These are phyloP conservation scores for Lumbricus terrestris DNA, from an alignment of 2,888 invertebrate genomes.

Conservation along the genomic window DNA sequence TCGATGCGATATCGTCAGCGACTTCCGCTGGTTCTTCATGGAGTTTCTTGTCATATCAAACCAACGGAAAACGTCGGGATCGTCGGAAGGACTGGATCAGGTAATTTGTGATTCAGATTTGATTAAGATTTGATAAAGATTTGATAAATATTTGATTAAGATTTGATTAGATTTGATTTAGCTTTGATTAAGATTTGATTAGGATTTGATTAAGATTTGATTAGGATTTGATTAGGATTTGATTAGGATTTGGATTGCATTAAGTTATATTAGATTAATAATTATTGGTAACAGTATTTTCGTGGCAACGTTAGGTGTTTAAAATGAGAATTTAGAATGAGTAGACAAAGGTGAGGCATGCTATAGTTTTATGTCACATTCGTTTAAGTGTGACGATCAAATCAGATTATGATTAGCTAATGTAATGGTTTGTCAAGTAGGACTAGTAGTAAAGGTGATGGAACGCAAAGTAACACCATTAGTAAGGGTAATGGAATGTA, in stretches of 20 bases:
- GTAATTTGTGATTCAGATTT: constrained; percentile 57
- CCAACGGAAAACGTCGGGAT: constrained; percentile 35
- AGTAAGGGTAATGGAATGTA: neutral
- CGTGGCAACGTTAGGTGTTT: too few species aligned
- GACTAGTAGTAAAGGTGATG: too few species aligned
- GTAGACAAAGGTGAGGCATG: too few species aligned
- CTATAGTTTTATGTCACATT: too few species aligned
- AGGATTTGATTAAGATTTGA: neutral
- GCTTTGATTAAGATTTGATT: neutral
- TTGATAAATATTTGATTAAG: neutral
- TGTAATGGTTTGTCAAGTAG: too few species aligned
- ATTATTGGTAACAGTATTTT: too few species aligned
- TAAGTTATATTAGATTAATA: too few species aligned
- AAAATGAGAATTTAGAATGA: too few species aligned
- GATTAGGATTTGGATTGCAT: neutral
- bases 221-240: neutral
- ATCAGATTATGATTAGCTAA: too few species aligned
- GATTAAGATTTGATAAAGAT: neutral
- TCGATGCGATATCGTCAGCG: constrained; percentile 50
- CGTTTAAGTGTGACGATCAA: too few species aligned
- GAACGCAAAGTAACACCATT: too few species aligned
- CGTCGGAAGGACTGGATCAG: constrained; percentile 83
- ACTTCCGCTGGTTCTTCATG: constrained; percentile 60
- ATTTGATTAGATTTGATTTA: neutral
- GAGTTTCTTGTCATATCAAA: constrained; percentile 73